phyloP scores from a whole-genome alignment of 2,113 vertebrate genomes.

The Proterorhinus semilunaris region DNA sequence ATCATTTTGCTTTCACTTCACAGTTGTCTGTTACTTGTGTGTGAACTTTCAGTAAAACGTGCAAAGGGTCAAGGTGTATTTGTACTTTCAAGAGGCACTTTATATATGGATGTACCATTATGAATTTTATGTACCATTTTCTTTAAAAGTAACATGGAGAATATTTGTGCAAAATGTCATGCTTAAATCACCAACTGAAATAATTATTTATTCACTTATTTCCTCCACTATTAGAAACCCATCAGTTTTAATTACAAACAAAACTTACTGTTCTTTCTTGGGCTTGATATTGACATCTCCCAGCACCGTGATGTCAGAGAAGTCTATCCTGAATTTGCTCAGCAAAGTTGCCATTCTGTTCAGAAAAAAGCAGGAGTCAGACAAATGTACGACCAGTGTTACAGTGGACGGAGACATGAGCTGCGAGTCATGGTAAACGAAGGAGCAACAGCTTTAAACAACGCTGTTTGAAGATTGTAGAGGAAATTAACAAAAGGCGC shows the following conservation, averaged over 20 bases:
- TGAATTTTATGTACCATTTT: too few species aligned
- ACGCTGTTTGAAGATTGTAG: conserved; percentile 19
- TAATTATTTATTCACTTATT: too few species aligned
- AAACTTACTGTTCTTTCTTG: conserved; percentile 91
- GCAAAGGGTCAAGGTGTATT: too few species aligned
- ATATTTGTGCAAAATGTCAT: too few species aligned
- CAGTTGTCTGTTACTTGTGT: too few species aligned
- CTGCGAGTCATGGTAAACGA: neutral
- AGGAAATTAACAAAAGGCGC: neutral
- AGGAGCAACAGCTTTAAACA: conserved; percentile 10
- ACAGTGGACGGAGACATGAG: neutral
- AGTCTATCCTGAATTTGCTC: conserved; percentile 98
- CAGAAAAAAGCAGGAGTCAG: neutral
- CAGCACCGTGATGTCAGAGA: conserved; percentile 95
- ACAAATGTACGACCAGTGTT: neutral
- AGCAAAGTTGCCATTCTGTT: conserved; percentile 95
- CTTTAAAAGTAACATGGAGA: too few species aligned
- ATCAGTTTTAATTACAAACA: neutral
- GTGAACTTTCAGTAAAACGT: too few species aligned
- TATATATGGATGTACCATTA: too few species aligned
- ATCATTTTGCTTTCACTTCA: too few species aligned
- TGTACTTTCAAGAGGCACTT: too few species aligned
- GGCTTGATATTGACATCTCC: conserved; percentile 98
- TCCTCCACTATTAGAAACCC: neutral
- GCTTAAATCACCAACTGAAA: too few species aligned